Evolutionary conservation across 2,113 vertebrate species (phyloP).

Genomic region (Gasterosteus nipponicus): DNA sequence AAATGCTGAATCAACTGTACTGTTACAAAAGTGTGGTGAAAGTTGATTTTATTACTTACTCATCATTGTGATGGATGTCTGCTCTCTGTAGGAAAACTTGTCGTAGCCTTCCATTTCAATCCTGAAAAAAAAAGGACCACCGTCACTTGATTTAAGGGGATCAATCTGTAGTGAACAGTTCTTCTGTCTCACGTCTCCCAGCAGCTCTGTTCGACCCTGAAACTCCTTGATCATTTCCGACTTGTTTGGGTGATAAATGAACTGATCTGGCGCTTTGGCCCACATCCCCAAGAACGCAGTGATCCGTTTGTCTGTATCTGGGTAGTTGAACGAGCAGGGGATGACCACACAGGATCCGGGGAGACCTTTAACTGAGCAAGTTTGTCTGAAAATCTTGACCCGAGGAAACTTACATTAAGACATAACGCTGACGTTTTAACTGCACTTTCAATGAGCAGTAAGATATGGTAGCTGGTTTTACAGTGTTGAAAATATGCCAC

Average conservation of each 20-base stretch:
- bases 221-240: constrained; percentile 33
- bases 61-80: too few species aligned
- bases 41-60: neutral
- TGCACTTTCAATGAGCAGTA: neutral
- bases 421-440: neutral
- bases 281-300: constrained; percentile 65
- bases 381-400: neutral
- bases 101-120: constrained; percentile 61
- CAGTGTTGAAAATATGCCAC: neutral
- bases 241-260: constrained; percentile 48
- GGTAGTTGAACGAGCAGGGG: too few species aligned
- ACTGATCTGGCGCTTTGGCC: neutral
- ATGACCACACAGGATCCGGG: too few species aligned
- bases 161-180: constrained; percentile 76
- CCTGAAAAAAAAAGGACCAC: constrained; percentile 70
- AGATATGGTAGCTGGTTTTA: neutral
- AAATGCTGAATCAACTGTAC: neutral
- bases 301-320: neutral
- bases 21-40: neutral
- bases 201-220: constrained; percentile 49
- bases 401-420: neutral
- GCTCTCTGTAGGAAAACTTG: neutral
- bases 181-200: constrained; percentile 62
- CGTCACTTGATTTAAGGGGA: constrained; percentile 49
- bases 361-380: constrained; percentile 29